Percentiles rank a stretch among this genome's conserved stretches.
phyloP scores from a whole-genome alignment of 2,113 vertebrate species.

The Sisor rabdophorus region DNA sequence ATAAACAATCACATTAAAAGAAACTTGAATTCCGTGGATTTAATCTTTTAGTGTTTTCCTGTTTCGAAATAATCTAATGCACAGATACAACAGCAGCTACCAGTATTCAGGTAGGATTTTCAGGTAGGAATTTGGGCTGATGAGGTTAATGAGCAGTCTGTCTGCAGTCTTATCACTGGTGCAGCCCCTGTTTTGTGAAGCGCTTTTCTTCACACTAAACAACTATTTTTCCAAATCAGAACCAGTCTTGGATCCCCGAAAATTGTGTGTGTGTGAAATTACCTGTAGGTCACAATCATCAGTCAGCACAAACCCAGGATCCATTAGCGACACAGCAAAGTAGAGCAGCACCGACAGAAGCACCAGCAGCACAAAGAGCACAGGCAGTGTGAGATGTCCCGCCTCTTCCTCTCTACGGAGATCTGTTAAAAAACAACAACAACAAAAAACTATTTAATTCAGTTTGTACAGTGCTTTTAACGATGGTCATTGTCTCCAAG shows the following conservation, averaged over 20 bases:
- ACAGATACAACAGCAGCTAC: not conserved
- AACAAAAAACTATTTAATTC: not conserved
- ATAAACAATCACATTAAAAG: not conserved
- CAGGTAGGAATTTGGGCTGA: not conserved
- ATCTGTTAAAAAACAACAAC: slow-evolving; percentile 62
- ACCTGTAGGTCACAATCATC: slow-evolving; percentile 67
- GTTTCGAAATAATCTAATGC: not conserved
- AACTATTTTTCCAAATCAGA: no score
- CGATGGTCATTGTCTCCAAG: no score
- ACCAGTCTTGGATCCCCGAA: no score
- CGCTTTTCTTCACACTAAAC: not conserved
- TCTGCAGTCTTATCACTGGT: no score
- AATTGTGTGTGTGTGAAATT: not conserved
- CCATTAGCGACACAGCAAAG: slow-evolving; percentile 91
- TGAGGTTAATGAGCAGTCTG: not conserved
- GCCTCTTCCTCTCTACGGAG: slow-evolving; percentile 74
- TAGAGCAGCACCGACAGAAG: slow-evolving; percentile 83
- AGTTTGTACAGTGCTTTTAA: no score
- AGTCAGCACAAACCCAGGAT: slow-evolving; percentile 83
- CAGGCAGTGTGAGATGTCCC: slow-evolving; percentile 73
- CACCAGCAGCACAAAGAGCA: slow-evolving; percentile 79
- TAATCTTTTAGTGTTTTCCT: not conserved
- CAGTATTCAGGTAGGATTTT: not conserved
- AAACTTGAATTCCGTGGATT: not conserved
- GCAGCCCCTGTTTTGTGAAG: not conserved